Evolutionary conservation across 2,888 invertebrate genomes (phyloP), one percentile per base, ranked within the genome.

Genomic region (Hydrotaea cyrtoneurina): DNA sequence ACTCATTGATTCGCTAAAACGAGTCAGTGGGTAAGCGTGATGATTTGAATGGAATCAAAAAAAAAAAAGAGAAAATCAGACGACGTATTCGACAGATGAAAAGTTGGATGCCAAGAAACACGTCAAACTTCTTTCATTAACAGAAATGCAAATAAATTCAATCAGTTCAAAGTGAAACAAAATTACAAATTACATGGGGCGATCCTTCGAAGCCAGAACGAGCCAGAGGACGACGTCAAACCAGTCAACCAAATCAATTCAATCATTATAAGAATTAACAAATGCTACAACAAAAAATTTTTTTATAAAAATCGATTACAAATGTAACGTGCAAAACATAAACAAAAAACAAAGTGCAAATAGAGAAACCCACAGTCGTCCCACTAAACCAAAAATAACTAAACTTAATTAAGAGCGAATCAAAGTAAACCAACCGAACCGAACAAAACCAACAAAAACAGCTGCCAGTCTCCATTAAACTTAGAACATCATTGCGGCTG

Each of bases 401-500:
- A 79, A 79, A 74, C 43, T 69, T 71, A 62, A 80, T 78, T 46
- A 82, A 75, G 71, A 71, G 31, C 57, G 59, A 26, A 72, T 43
- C 21, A 64, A 64, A 55, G 43, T n/a, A 39, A 71, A 36, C 23
- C n/a, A 59, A 46, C 23, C 31, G 31, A 31, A 31, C 3, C 31
- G 53, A 8, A 74, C 66, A 73, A 36, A 74, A 57, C 36, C 23
- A 11, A 59, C 31, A 26, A 46, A 62, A 77, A 17, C 19, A n/a
- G n/a, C n/a, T n/a, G n/a, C 19, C 26, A 69, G 36, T 59, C 43
- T 69, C 31, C 55, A 23, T 46, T 64, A 23, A 74, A n/a, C 46
- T 17, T n/a, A 23, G 19, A 74, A 59, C 19, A 31, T 3, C 31
- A 55, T 15, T 23, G 72, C 21, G 19, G 19, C 74, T 50, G 0